Evolutionary conservation across 2,797 vertebrate genomes (phyloP), one percentile per base, ranked within the genome.

Genomic region (Syngnathus acus): DNA sequence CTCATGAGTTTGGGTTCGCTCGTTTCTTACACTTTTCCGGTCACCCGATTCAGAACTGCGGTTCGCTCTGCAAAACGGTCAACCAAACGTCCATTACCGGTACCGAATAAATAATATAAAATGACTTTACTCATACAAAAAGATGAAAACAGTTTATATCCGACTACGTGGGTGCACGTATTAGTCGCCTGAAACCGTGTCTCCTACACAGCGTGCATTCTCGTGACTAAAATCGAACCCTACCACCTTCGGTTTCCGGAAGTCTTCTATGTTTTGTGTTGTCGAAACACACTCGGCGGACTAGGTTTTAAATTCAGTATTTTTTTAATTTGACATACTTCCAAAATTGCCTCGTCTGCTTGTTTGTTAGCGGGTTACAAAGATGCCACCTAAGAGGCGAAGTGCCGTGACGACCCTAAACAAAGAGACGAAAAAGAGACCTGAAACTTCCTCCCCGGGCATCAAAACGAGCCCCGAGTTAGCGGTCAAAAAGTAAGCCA

Each of bases 321-420:
- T 32, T 11, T 17, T 43, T 40, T 23, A 51, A 21, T 3, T 43
- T 43, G 21, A 45, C 60, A 26, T 62, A 16, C 14, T 11, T 8
- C 13, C 45, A 62, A 2, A 62, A 7, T 62, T 45, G 21, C 2
- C 14, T 38, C 0, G 13, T 1, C 32, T 50, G 19, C 1, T 38
- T n/a, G 1, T 50, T 7, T 16, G 53, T 37, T 53, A 16, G 69
- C 7, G 7, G 26, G 37, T 68, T 5, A 60, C 38, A 8, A 72
- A 65, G 64, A 90, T 89, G 89, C 85, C 87, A 64, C 87, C 88
- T 7, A 89, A 89, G 64, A 89, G 88, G 66, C 85, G 88, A 1
- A 77, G 71, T 72, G 74, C 75, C 53, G 86, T 69, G 62, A 60
- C 77, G 42, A 51, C 73, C 53, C 85, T 82, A 58, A 85, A 48